These are phyloP conservation scores for Petromus typicus DNA, from an alignment of 2,113 vertebrate genomes.

Conservation along the genomic window DNA sequence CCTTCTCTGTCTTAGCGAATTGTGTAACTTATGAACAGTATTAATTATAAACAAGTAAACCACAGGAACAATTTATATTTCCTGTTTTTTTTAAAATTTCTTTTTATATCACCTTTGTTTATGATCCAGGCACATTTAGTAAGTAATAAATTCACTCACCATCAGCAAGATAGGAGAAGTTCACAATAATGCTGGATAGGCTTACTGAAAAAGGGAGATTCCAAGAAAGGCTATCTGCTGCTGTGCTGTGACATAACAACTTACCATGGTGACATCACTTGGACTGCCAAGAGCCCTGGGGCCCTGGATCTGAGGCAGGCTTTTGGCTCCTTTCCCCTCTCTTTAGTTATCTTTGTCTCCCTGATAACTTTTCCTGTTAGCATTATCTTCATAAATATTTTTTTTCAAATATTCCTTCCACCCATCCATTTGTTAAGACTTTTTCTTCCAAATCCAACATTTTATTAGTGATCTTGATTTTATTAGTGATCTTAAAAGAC, in stretches of 20 bases:
- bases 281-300: background rate
- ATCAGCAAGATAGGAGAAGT: background rate
- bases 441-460: background rate
- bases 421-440: background rate
- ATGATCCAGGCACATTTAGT: background rate
- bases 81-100: background rate
- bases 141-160: background rate
- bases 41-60: slow-evolving; percentile 14
- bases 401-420: background rate
- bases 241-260: background rate
- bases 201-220: background rate
- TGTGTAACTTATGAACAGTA: background rate
- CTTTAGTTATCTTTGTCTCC: background rate
- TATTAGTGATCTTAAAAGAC: slow-evolving; percentile 19
- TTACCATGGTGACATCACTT: background rate
- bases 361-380: slow-evolving; percentile 14
- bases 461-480: slow-evolving; percentile 34
- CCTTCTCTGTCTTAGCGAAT: slow-evolving; percentile 28
- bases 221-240: background rate
- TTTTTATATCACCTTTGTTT: background rate
- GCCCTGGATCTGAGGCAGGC: background rate
- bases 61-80: background rate
- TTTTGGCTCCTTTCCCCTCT: background rate
- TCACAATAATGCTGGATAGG: background rate
- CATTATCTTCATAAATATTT: slow-evolving; percentile 26